A percentile compares a stretch with the other conserved stretches of the same genome.
phyloP scores from a whole-genome alignment of 1,140 invertebrate species.

The Macrobrachium nipponense region DNA sequence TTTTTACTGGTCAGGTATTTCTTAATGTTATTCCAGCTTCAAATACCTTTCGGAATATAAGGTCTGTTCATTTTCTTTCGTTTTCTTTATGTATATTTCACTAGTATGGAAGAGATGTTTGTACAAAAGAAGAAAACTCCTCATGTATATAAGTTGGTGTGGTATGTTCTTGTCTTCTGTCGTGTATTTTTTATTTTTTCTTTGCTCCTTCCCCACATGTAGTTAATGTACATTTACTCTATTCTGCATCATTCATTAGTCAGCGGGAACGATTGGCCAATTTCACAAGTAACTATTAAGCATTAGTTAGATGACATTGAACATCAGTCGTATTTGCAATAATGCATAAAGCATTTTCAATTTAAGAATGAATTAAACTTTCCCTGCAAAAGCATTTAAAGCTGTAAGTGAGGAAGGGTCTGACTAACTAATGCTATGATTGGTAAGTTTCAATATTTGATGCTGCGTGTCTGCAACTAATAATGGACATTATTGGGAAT shows the following conservation, averaged over 20 bases:
- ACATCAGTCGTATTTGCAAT: constrained; percentile 27
- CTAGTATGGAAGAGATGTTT: constrained; percentile 59
- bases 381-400: no score
- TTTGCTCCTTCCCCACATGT: constrained; percentile 32
- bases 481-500: constrained; percentile 36
- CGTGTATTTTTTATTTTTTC: constrained; percentile 33
- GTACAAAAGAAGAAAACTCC: constrained; percentile 48
- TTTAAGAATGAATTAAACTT: constrained; percentile 6
- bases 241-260: constrained; percentile 56
- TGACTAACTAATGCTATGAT: constrained; percentile 41
- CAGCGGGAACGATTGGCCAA: constrained; percentile 43
- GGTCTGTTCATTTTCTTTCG: constrained; percentile 30
- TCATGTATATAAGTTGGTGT: constrained; percentile 61
- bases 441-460: constrained; percentile 29
- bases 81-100: constrained; percentile 50
- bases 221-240: constrained; percentile 53
- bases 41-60: constrained; percentile 43
- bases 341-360: constrained; percentile 23
- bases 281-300: constrained; percentile 34
- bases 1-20: constrained; percentile 35
- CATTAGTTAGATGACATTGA: constrained; percentile 21
- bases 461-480: constrained; percentile 42
- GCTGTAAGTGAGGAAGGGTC: constrained; percentile 2
- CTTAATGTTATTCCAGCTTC: constrained; percentile 43
- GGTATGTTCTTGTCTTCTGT: constrained; percentile 57